phyloP scores from a whole-genome alignment of 2,888 invertebrate species.

The Octodonta nipae region DNA sequence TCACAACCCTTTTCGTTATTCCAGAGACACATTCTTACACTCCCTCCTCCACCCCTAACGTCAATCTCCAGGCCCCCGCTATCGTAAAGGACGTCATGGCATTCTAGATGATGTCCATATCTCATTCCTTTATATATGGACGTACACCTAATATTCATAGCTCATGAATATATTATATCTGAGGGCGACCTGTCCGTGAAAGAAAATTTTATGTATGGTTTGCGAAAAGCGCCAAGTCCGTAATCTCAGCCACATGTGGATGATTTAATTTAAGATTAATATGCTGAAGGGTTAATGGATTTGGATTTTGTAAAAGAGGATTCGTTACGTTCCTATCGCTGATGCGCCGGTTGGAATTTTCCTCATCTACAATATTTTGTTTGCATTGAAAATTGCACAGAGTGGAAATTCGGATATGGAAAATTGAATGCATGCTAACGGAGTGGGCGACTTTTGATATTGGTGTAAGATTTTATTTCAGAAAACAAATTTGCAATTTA shows the following conservation, averaged over 20 bases:
- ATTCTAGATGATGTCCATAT: conserved; percentile 20
- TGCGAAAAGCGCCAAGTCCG: conserved; percentile 9
- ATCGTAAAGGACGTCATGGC: conserved; percentile 16
- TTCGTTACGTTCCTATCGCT: too few species aligned
- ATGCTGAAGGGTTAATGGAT: conserved; percentile 13
- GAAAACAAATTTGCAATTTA: too few species aligned
- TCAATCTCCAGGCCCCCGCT: too few species aligned
- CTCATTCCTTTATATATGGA: conserved; percentile 19
- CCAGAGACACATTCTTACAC: conserved; percentile 17
- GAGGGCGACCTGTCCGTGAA: conserved; percentile 12
- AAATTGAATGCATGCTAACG: too few species aligned
- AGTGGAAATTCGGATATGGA: too few species aligned
- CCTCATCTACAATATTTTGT: too few species aligned
- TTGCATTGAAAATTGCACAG: too few species aligned
- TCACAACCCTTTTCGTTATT: conserved; percentile 18
- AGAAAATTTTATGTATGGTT: conserved; percentile 16
- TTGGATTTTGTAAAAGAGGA: conserved; percentile 6
- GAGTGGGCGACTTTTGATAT: too few species aligned
- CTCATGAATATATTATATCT: conserved; percentile 18
- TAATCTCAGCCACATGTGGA: conserved; percentile 13
- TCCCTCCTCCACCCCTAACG: too few species aligned
- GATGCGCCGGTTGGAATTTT: too few species aligned
- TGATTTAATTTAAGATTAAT: conserved; percentile 17
- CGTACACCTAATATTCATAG: conserved; percentile 18
- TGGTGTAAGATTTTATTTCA: too few species aligned